phyloP scores from a whole-genome alignment of 2,888 invertebrate species.

The Neoitamus cyanurus region DNA sequence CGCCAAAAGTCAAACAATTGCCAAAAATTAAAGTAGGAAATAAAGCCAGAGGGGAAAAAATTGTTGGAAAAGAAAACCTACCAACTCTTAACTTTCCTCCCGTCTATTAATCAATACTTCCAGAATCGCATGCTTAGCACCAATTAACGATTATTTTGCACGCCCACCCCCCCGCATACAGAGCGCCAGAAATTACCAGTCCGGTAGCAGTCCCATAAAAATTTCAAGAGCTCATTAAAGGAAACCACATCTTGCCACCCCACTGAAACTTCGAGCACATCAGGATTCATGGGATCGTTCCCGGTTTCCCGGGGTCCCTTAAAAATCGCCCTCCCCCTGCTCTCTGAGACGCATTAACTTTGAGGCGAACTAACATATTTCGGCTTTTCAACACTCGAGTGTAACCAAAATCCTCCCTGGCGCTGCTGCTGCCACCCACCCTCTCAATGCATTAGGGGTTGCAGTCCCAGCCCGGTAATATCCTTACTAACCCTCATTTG shows the following conservation, averaged over 20 bases:
- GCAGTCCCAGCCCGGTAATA: constrained; percentile 27
- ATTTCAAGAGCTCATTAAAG: constrained; percentile 44
- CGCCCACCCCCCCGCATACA: background rate
- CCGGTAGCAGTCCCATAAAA: constrained; percentile 18
- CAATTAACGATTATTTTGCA: constrained; percentile 11
- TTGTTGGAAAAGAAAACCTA: too few species aligned
- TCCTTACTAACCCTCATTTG: constrained; percentile 45
- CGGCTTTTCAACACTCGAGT: constrained; percentile 45
- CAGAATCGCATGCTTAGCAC: constrained; percentile 11
- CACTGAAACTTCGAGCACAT: constrained; percentile 13
- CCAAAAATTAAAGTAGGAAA: too few species aligned
- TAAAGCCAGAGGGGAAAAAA: too few species aligned
- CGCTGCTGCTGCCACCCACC: background rate
- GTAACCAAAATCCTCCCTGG: constrained; percentile 37
- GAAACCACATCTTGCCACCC: constrained; percentile 48
- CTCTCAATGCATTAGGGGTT: background rate
- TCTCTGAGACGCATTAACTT: constrained; percentile 35
- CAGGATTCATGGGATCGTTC: constrained; percentile 37
- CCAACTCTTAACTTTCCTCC: background rate
- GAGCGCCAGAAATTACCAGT: constrained; percentile 17
- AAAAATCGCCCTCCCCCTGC: background rate
- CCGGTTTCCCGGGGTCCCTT: constrained; percentile 15
- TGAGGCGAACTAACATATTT: constrained; percentile 45
- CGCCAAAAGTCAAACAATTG: too few species aligned
- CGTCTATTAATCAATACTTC: background rate